Conservation (phyloP, 2,797 vertebrate genomes). For the Malurus splendens region DNA sequence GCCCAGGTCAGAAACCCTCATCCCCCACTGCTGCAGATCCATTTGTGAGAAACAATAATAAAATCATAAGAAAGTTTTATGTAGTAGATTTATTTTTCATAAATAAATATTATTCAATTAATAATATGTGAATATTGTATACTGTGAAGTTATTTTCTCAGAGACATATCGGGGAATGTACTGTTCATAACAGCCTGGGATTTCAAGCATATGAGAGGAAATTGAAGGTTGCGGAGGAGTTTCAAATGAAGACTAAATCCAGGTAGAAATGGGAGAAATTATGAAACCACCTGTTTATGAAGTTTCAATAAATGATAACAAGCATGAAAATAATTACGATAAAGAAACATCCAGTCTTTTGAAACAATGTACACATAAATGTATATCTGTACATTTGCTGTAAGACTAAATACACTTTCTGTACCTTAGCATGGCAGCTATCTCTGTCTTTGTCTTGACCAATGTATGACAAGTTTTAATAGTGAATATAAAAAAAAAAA, state of each 20-base stretch:
- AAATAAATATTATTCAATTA: neutral
- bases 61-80: neutral
- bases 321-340: neutral
- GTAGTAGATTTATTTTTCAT: neutral
- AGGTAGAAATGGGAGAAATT: neutral
- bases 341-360: neutral
- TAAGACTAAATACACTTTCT: neutral
- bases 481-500: neutral
- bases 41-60: neutral
- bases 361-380: neutral
- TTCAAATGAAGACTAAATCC: neutral
- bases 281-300: neutral
- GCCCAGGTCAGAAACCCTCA: neutral
- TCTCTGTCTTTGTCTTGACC: neutral
- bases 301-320: neutral
- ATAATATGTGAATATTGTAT: neutral
- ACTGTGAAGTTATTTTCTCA: neutral
- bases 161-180: neutral
- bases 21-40: too few relatives aligned
- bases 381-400: neutral
- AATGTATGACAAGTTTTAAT: neutral
- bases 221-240: neutral
- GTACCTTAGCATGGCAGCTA: neutral
- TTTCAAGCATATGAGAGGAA: neutral
- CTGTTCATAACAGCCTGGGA: neutral